These are phyloP conservation scores for Heterohyrax brucei DNA, from an alignment of 2,797 vertebrate genomes.

Conservation along the genomic window DNA sequence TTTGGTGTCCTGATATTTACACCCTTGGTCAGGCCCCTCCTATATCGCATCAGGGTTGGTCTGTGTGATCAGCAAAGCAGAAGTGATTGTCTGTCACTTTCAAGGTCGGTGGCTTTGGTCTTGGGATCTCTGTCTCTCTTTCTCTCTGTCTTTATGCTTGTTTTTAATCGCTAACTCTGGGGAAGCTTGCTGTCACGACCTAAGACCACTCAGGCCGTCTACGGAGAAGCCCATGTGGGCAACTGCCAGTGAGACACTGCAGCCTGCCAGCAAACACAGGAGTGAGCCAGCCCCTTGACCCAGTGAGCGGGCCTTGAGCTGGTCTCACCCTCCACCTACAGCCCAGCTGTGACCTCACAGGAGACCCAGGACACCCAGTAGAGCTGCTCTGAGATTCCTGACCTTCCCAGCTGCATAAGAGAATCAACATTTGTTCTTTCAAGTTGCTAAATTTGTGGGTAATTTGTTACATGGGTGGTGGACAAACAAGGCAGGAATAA, in stretches of 20 bases:
- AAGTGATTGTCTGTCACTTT: no score
- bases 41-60: fast-evolving
- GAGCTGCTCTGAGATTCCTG: not conserved
- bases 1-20: not conserved
- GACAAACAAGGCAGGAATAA: not conserved
- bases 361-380: not conserved
- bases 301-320: not conserved
- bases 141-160: not conserved
- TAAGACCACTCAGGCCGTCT: not conserved
- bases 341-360: not conserved
- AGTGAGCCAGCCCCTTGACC: no score
- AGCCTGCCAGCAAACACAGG: fast-evolving
- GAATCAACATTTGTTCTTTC: not conserved
- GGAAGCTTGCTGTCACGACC: not conserved
- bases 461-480: not conserved
- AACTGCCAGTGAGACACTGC: not conserved
- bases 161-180: not conserved
- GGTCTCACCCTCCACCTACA: not conserved
- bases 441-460: not conserved
- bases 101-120: not conserved
- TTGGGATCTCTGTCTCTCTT: not conserved
- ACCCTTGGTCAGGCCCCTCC: not conserved
- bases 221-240: not conserved
- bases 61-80: not conserved
- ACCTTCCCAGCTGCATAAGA: fast-evolving